A percentile compares a stretch with the other conserved stretches of the same genome.
phyloP scores from a whole-genome alignment of 2,797 vertebrate species.

The Petrocephalus sullivani region DNA sequence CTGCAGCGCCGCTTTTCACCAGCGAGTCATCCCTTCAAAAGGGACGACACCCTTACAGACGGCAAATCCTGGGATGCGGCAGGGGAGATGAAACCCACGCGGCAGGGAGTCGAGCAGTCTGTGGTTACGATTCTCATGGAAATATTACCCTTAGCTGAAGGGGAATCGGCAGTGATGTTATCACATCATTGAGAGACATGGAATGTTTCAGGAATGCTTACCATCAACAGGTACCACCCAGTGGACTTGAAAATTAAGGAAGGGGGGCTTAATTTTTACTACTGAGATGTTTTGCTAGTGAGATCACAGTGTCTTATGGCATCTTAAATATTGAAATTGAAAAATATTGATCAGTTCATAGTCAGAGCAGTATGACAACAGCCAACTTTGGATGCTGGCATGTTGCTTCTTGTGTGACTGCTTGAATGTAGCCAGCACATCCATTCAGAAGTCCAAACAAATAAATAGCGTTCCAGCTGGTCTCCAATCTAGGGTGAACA shows the following conservation, averaged over 20 bases:
- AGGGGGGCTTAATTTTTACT: neutral
- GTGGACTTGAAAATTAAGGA: neutral
- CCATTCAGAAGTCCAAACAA: neutral
- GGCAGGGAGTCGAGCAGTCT: neutral
- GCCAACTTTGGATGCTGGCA: neutral
- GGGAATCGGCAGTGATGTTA: neutral
- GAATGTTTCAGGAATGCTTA: neutral
- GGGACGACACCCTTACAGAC: neutral
- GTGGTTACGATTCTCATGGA: neutral
- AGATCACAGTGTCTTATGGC: neutral
- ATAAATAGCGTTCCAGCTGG: neutral
- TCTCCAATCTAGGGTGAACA: neutral
- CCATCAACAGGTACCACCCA: neutral
- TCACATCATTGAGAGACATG: neutral
- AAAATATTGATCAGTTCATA: neutral
- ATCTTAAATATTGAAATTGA: neutral
- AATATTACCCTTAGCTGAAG: neutral
- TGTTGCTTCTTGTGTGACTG: neutral
- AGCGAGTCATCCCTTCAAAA: slow-evolving; percentile 7
- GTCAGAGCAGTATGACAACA: neutral
- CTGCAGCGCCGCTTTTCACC: neutral
- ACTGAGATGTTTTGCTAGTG: neutral
- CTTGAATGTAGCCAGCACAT: neutral
- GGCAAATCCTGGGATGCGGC: neutral
- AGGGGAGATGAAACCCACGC: neutral